Base-by-base conservation (phyloP, 2,888 invertebrate species). In the Nineta flava region DNA sequence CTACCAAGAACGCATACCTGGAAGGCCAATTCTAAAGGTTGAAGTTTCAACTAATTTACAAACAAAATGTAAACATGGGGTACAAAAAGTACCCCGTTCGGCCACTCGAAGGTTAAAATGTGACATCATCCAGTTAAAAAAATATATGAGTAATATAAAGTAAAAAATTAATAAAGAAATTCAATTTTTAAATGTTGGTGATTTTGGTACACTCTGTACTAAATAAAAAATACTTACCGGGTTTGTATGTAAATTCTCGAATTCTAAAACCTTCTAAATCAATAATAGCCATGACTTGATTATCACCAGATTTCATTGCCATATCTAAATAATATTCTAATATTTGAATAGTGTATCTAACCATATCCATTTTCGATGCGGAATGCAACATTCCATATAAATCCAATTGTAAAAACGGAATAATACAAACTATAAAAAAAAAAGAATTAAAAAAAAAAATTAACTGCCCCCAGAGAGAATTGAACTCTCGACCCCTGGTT, bases 241-340 rank as follows among this genome's bases (percentile, higher is more conserved):
- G 92, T 60, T 87, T 77, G 88, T 90, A 92, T 50, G 88, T 80
- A 63, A 83, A 88, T 60, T 85, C 86, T 44, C 79, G 74, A 52
- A 88, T 69, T 64, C 77, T 82, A 64, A 87, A 86, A 32, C 79
- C 81, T 48, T 85, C 82, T 74, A 87, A 74, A 61, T 88, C 88
- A 57, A 87, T 83, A 52, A 86, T 67, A 1, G 81, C 79, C 0
- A 78, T 76, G 13, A 86, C 62, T 70, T 87, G 75, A 1, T 78
- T 67, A 1, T 81, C 80, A 9, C 72, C 73, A 9, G 76, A 73
- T 51, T 80, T 73, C 43, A 69, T 71, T 5, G 78, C 82, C 1
- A 73, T 55, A 7, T 70, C 70, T 56, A 87, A 67, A 60, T 80
- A 79, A 44, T 68, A 61, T 61, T 90, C 90, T 51, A 90, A 63